Evolutionary conservation across 2,888 invertebrate species (phyloP).

Genomic region (Erannis defoliaria): DNA sequence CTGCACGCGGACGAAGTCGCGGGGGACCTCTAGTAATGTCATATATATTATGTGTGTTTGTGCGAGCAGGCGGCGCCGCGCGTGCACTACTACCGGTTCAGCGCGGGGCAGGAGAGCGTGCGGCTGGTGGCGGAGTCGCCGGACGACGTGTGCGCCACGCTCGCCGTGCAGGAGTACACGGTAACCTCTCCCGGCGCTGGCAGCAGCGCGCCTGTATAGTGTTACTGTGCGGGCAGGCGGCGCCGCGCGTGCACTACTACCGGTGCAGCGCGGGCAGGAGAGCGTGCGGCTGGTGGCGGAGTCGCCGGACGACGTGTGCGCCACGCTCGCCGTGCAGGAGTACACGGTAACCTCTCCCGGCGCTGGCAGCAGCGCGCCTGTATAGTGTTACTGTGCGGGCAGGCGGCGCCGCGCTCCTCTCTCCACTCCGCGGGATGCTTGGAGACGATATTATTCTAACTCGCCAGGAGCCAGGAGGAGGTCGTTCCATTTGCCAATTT

Average conservation of each 20-base stretch:
- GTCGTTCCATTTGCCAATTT: no score
- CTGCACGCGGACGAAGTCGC: no score
- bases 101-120: slow-evolving; percentile 60
- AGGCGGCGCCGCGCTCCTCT: slow-evolving; percentile 69
- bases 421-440: no score
- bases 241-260: slow-evolving; percentile 67
- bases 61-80: slow-evolving; percentile 63
- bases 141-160: slow-evolving; percentile 71
- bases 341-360: slow-evolving; percentile 56
- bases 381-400: slow-evolving; percentile 26
- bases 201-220: neutral
- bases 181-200: slow-evolving; percentile 47
- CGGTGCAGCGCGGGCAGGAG: slow-evolving; percentile 58
- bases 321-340: slow-evolving; percentile 70
- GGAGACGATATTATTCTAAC: no score
- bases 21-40: no score
- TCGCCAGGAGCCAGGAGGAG: no score
- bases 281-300: slow-evolving; percentile 68
- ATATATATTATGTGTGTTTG: neutral
- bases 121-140: slow-evolving; percentile 66
- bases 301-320: slow-evolving; percentile 71
- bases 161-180: slow-evolving; percentile 71
- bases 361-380: neutral
- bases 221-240: slow-evolving; percentile 52
- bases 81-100: slow-evolving; percentile 65